Conservation (phyloP, 2,797 vertebrate genomes). For the Gorsachius magnificus region DNA sequence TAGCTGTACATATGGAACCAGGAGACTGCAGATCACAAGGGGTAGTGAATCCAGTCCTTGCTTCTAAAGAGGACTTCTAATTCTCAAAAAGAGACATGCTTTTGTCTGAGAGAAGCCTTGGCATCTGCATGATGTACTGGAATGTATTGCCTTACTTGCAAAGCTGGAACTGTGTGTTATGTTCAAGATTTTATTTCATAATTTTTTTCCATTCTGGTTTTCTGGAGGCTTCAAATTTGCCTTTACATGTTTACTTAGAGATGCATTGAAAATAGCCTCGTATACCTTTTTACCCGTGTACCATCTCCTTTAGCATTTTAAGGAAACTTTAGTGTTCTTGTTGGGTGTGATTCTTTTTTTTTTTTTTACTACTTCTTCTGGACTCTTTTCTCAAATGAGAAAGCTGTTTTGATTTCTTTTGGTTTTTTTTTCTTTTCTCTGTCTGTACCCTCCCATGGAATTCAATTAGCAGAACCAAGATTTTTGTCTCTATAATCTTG, state of each 20-base stretch:
- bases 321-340: neutral
- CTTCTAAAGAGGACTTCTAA: neutral
- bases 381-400: neutral
- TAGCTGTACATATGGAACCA: neutral
- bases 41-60: neutral
- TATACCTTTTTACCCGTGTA: neutral
- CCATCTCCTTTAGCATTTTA: neutral
- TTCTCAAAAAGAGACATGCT: neutral
- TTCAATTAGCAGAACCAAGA: neutral
- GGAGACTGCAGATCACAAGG: neutral
- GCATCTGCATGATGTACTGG: neutral
- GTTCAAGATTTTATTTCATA: neutral
- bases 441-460: neutral
- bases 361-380: neutral
- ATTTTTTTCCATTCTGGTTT: neutral
- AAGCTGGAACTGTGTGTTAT: neutral
- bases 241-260: neutral
- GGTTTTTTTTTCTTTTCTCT: neutral
- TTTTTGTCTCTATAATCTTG: constrained; percentile 41
- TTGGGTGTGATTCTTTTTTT: neutral
- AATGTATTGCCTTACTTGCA: neutral
- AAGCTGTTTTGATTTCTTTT: neutral
- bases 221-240: neutral
- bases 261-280: neutral
- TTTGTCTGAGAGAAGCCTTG: constrained; percentile 18